Evolutionary conservation across 2,888 invertebrate genomes (phyloP), one percentile per base, ranked within the genome.

Genomic region (Idaea straminata): DNA sequence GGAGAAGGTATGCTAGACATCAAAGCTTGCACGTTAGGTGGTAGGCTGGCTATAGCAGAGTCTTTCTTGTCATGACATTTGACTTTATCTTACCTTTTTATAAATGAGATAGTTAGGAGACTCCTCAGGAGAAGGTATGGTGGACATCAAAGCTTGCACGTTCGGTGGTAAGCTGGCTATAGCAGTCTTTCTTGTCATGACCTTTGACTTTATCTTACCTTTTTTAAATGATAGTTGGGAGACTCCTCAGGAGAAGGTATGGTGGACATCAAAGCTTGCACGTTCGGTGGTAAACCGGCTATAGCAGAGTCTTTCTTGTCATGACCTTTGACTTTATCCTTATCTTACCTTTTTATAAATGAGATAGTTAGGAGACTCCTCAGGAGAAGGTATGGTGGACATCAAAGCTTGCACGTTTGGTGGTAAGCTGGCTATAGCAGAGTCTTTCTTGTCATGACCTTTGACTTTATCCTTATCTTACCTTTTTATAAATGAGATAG

Each of bases 401-500:
- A 25, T 25, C 25, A 25, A 25, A 25, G 25, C 25, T 57, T 57
- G 15, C 57, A 57, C 4, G 57, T 15, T 57, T 57, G 10, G 57
- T 57, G 57, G 25, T 25, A 25, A 3, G 25, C 25, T 57, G 15
- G 10, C 57, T 57, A 4, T 4, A 57, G 15, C 57, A 57, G 3
- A 15, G 5, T 57, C 15, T 57, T 15, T 15, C 15, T 57, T 15
- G 15, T 15, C 10, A 57, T 57, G 57, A 3, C 57, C 15, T 57
- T 15, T 15, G 58, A 5, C 7, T 10, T 58, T 61, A 16, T 57
- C 62, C 0, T 15, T 57, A 61, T 15, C 59, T 59, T 74, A 97
- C 97, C 95, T 97, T 97, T 85, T 96, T 96, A 82, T 98, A 98
- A 38, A 98, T 96, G 73, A 98, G 94, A 83, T 96, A 96, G 88